Evolutionary conservation across 2,797 vertebrate genomes (phyloP).

Genomic region (Synanceia verrucosa): DNA sequence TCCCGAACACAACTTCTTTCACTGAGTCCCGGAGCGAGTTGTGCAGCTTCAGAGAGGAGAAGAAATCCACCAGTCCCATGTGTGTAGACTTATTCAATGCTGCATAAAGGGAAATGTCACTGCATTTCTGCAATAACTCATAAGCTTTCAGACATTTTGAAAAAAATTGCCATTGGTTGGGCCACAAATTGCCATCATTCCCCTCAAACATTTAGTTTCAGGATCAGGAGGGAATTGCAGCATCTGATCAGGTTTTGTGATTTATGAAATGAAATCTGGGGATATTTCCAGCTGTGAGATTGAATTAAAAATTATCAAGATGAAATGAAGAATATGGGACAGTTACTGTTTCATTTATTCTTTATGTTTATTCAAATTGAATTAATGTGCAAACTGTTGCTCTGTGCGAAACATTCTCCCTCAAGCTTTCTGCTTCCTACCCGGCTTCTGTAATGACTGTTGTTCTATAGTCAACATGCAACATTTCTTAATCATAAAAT

Average conservation of each 20-base stretch:
- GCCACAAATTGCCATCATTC: neutral
- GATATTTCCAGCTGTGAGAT: no score
- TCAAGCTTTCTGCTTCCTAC: no score
- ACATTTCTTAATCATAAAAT: no score
- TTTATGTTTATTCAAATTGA: no score
- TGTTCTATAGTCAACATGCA: no score
- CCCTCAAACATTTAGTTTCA: neutral
- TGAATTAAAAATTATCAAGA: no score
- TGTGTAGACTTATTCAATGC: constrained; percentile 25
- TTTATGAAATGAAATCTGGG: no score
- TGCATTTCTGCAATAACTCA: constrained; percentile 13
- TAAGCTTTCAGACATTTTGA: constrained; percentile 13
- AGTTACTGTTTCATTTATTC: no score
- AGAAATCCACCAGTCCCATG: constrained; percentile 43
- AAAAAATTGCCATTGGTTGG: neutral
- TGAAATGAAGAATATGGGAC: no score
- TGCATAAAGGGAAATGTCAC: constrained; percentile 20
- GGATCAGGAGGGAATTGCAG: constrained; percentile 14
- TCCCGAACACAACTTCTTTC: constrained; percentile 43
- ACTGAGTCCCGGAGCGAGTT: constrained; percentile 27
- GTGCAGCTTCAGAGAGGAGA: constrained; percentile 38
- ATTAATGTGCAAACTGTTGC: no score
- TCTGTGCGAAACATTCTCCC: no score
- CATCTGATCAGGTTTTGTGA: constrained; percentile 6
- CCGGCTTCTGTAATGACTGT: no score